Evolutionary conservation across 1,140 invertebrate genomes (phyloP).

Genomic region (Lordiphosa collinella): DNA sequence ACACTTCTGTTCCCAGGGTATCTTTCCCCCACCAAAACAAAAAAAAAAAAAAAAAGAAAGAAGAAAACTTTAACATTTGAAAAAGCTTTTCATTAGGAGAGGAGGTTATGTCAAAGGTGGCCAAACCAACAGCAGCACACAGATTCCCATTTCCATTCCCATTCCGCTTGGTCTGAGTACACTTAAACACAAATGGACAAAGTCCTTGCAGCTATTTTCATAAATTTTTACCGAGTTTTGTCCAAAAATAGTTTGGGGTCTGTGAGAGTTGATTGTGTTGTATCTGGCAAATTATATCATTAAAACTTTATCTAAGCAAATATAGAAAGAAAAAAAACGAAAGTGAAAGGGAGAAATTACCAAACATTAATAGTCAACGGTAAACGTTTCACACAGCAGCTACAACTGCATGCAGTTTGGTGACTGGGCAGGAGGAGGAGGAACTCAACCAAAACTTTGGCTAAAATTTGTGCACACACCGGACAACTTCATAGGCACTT

Average conservation of each 20-base stretch:
- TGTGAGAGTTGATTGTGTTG: constrained; percentile 3
- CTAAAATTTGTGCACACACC: constrained; percentile 5
- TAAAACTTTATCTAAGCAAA: constrained; percentile 35
- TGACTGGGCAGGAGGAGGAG: background rate
- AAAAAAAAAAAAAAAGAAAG: too few relatives aligned
- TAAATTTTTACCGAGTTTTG: constrained; percentile 19
- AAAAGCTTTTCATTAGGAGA: too few relatives aligned
- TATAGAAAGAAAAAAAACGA: background rate
- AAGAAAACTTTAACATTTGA: too few relatives aligned
- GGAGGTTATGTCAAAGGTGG: too few relatives aligned
- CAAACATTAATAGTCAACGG: constrained; percentile 23
- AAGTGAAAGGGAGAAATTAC: constrained; percentile 14
- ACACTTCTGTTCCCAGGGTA: too few relatives aligned
- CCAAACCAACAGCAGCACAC: too few relatives aligned
- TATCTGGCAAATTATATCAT: constrained; percentile 37
- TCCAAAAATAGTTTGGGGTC: constrained; percentile 9
- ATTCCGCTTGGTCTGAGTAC: too few relatives aligned
- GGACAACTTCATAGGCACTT: constrained; percentile 14
- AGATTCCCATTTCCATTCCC: too few relatives aligned
- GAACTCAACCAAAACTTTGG: constrained; percentile 21
- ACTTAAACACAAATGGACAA: background rate
- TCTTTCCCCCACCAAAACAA: too few relatives aligned
- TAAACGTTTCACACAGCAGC: constrained; percentile 4
- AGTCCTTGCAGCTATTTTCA: constrained; percentile 26
- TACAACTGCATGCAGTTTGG: constrained; percentile 1